Base-by-base conservation (phyloP, 2,797 vertebrate species). In the Melanotaenia boesemani region DNA sequence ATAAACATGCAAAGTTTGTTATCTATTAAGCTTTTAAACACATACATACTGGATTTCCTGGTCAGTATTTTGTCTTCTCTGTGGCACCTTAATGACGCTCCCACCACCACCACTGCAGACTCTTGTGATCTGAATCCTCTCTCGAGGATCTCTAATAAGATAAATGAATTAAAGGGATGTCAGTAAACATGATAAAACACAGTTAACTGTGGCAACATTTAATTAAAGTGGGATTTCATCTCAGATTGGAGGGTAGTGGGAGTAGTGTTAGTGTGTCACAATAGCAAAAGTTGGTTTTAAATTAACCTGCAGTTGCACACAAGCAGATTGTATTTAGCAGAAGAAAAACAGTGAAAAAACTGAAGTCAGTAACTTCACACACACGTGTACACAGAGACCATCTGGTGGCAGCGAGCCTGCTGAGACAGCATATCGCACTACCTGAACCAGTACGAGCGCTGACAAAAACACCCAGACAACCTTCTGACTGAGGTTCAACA, bases 371-470 rank as follows among this genome's bases (percentile, higher is more conserved):
- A 67, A 77, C 76, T 66, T 7, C 48, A 59, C 48, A 70, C 61
- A 72, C 32, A 54, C 59, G 67, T 10, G 41, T 61, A 78, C 44
- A 46, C 54, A 63, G 15, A 75, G 34, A 80, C 87, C 91, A 88
- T 89, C 81, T 91, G 88, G 76, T 80, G 86, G 69, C 70, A 77
- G 54, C 0, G 32, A 41, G 72, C 66, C 81, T 15, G 48, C 78
- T 37, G 76, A 76, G 75, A 61, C 52, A 41, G 67, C 73, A 81
- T 68, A 63, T 87, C 79, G 69, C 82, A 81, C 83, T 20, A 76
- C 72, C 73, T 72, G 76, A 86, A 88, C 82, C 80, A 76, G 80
- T 61, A 76, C 84, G 74, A 86, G 59, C 73, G 76, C 67, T 71
- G 60, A 84, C 74, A 67, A 72, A 76, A 79, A 9, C 63, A 66